These are phyloP conservation scores for Thymallus thymallus DNA, from an alignment of 2,113 vertebrate species.

Conservation along the genomic window DNA sequence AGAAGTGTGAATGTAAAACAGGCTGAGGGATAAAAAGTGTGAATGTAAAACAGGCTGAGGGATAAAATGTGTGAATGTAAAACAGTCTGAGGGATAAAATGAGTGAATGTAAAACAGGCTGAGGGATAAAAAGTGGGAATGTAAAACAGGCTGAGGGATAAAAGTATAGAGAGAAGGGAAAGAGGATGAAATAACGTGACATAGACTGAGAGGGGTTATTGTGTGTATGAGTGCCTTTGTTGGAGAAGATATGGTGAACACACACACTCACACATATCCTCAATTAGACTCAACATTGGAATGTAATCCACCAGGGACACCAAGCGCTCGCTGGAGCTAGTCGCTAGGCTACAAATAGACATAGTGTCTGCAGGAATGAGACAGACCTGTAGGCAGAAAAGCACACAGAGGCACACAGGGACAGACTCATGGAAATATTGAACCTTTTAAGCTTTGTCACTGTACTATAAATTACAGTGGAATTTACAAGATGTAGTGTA, in stretches of 20 bases:
- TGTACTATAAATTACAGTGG: not conserved
- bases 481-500: not conserved
- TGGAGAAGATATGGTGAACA: not conserved
- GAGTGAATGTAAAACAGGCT: not conserved
- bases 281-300: constrained; percentile 32
- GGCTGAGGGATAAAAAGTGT: not conserved
- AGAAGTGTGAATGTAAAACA: not conserved
- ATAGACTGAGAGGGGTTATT: not conserved
- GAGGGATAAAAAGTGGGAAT: not conserved
- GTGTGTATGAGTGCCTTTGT: constrained; percentile 5
- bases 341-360: constrained; percentile 59
- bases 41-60: not conserved
- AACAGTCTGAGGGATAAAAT: too few relatives aligned
- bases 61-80: too few relatives aligned
- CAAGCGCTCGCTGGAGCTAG: constrained; percentile 40
- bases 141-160: not conserved
- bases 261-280: constrained; percentile 18
- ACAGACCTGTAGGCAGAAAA: constrained; percentile 39
- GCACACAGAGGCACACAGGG: constrained; percentile 23
- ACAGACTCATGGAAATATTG: constrained; percentile 14
- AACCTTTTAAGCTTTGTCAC: not conserved
- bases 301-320: constrained; percentile 44
- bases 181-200: not conserved
- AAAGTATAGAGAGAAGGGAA: not conserved
- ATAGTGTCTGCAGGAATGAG: constrained; percentile 46